Percentiles rank a stretch among this genome's conserved stretches.
Conservation (phyloP, 2,113 vertebrate genomes). For the Tupaia tana region DNA sequence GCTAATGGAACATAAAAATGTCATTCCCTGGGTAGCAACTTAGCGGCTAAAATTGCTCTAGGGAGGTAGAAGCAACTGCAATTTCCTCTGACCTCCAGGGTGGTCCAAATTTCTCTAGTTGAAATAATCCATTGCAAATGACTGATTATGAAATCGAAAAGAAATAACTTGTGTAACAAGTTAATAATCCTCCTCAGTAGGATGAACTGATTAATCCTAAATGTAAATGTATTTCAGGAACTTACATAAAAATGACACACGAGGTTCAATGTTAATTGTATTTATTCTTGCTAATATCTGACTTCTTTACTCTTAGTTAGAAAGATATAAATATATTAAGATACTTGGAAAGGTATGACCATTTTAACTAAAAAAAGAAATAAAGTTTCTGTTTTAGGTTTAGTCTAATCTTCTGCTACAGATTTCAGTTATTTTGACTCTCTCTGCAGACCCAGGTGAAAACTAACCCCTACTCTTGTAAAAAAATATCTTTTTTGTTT, state of each 20-base stretch:
- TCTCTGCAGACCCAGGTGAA: not conserved
- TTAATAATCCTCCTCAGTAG: slow-evolving; percentile 25
- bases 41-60: slow-evolving; percentile 57
- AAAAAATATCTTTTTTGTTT: not conserved
- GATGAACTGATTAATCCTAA: not conserved
- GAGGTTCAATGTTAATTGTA: not conserved
- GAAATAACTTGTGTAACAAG: not conserved
- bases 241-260: not conserved
- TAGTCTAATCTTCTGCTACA: not conserved
- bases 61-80: slow-evolving; percentile 41
- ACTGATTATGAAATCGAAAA: slow-evolving; percentile 65
- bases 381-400: not conserved
- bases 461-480: not conserved
- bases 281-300: not conserved
- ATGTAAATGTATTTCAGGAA: not conserved
- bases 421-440: not conserved
- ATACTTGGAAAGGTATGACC: not conserved
- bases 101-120: slow-evolving; percentile 42
- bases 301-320: not conserved
- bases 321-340: not conserved
- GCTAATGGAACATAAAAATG: slow-evolving; percentile 73
- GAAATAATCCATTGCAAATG: slow-evolving; percentile 62
- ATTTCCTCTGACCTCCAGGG: slow-evolving; percentile 52
- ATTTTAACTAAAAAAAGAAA: not conserved
- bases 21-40: slow-evolving; percentile 38